Evolutionary conservation across 2,113 vertebrate species (phyloP).

Genomic region (rat (Rattus norvegicus)): DNA sequence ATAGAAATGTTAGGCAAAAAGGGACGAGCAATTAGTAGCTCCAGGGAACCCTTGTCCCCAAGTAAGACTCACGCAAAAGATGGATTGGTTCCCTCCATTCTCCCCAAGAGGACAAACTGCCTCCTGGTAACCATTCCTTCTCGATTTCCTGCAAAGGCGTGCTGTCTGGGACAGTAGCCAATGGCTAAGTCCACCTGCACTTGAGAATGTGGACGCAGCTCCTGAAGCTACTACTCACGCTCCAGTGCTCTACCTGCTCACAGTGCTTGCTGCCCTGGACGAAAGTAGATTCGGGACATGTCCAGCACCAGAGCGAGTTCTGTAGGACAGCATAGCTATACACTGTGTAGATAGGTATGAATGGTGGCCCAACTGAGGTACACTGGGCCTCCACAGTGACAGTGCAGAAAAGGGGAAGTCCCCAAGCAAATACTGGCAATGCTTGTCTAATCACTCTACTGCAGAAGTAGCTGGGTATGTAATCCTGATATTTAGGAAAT

Average conservation of each 20-base stretch:
- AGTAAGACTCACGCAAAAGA: constrained; percentile 1
- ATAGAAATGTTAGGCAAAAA: neutral
- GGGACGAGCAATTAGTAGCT: neutral
- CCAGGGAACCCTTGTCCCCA: neutral
- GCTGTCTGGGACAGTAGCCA: neutral
- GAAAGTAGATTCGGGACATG: neutral
- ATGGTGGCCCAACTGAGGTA: neutral
- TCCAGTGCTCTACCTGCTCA: neutral
- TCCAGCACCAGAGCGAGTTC: neutral
- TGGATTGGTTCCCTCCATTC: neutral
- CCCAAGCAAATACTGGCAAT: neutral
- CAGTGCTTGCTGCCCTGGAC: neutral
- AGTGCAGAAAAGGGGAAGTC: neutral
- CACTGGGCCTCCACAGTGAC: neutral
- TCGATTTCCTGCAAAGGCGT: neutral
- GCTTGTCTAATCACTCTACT: neutral
- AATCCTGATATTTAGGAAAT: neutral
- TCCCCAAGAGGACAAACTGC: neutral
- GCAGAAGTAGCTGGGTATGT: neutral
- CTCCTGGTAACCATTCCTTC: neutral
- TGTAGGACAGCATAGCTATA: neutral
- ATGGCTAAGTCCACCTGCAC: neutral
- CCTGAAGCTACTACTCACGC: neutral
- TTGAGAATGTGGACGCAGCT: neutral
- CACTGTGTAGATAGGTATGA: neutral